These are phyloP conservation scores for Silurus glanis DNA, from an alignment of 2,113 vertebrate species.

Conservation along the genomic window DNA sequence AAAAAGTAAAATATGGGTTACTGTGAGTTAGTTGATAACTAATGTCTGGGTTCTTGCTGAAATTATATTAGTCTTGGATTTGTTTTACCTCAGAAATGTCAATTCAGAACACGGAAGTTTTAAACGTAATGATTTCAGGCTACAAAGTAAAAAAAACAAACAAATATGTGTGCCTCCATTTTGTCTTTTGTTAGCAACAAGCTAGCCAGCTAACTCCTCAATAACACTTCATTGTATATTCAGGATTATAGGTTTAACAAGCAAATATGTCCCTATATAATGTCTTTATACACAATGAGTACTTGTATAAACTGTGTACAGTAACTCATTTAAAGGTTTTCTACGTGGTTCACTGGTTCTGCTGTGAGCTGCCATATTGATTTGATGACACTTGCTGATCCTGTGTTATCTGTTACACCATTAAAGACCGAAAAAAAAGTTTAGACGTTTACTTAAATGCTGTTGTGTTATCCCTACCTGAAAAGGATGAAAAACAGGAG, in stretches of 20 bases:
- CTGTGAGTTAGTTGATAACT: neutral
- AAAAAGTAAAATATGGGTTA: neutral
- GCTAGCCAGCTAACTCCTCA: neutral
- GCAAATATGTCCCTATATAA: too few relatives aligned
- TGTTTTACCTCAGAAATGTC: too few relatives aligned
- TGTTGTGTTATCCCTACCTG: neutral
- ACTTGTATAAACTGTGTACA: too few relatives aligned
- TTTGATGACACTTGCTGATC: neutral
- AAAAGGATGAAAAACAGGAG: neutral
- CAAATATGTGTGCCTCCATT: neutral
- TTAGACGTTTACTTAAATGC: neutral
- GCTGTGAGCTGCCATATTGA: neutral
- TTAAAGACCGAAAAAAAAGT: neutral
- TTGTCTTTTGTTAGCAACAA: neutral
- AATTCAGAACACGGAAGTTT: neutral
- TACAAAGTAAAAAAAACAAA: neutral
- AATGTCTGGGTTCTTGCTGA: too few relatives aligned
- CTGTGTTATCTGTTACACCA: too few relatives aligned
- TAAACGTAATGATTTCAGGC: too few relatives aligned
- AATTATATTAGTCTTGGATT: too few relatives aligned
- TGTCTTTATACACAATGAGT: too few relatives aligned
- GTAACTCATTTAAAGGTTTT: neutral
- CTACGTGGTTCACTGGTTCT: neutral
- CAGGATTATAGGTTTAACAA: neutral
- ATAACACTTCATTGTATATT: neutral